Evolutionary conservation across 2,797 vertebrate genomes (phyloP).

Genomic region (Alcedo atthis): DNA sequence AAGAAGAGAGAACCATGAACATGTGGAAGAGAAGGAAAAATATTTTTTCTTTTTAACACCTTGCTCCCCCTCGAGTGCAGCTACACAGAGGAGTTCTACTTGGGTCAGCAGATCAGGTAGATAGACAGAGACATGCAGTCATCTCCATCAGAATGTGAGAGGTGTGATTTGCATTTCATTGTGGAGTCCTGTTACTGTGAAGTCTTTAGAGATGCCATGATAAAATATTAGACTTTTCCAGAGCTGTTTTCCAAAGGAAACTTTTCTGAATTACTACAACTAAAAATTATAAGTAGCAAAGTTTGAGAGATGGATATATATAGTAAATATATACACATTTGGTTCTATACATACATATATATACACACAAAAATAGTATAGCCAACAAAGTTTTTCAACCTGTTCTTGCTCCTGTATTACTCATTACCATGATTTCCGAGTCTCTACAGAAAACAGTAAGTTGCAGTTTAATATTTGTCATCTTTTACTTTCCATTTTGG

Average conservation of each 20-base stretch:
- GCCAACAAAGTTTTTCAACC: not conserved
- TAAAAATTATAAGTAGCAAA: not conserved
- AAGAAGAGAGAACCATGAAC: not conserved
- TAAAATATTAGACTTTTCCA: not conserved
- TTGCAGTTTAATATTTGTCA: not conserved
- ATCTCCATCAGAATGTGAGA: not conserved
- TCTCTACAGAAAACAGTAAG: not conserved
- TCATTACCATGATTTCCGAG: not conserved
- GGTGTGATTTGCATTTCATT: not conserved
- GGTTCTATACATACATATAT: not conserved
- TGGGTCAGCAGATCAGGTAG: not conserved
- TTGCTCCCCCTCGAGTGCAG: not conserved
- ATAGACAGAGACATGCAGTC: not conserved
- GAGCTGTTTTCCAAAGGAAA: not conserved
- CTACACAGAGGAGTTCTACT: not conserved
- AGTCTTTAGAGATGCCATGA: not conserved
- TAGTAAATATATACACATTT: not conserved
- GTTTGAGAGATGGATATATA: not conserved
- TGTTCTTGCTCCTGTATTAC: not conserved
- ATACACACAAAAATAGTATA: not conserved
- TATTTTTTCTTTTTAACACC: not conserved
- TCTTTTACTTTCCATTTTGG: not conserved
- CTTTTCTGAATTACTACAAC: not conserved
- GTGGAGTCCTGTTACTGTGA: not conserved
- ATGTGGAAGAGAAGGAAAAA: not conserved